Evolutionary conservation across 2,797 vertebrate genomes (phyloP), one percentile per base, ranked within the genome.

Genomic region (Tolypeutes matacus): DNA sequence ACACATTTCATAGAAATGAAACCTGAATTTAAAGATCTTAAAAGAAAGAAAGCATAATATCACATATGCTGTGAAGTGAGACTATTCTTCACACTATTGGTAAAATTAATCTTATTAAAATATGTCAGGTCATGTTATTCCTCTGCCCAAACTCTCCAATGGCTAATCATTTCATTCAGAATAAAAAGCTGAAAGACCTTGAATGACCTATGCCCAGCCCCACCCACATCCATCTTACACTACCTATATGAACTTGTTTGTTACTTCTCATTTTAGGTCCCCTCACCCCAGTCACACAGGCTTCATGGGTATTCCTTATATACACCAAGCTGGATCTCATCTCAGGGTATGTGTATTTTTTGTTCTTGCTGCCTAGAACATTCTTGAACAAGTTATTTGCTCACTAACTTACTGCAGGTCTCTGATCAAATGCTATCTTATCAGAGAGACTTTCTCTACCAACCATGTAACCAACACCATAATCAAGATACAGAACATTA

Each of bases 1-100:
- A 75, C 4, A 27, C 20, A 80, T 75, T 89, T 86, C 29, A 92
- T 34, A 87, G 67, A 93, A 95, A 42, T 51, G 15, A 95, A 92
- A 75, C 9, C 42, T 93, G 31, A 93, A 75, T 70, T 82, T 73
- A 31, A 94, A 67, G 46, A 81, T 60, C 5, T 80, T 46, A 60
- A 36, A 56, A 65, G 75, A 86, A 94, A 39, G 13, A 70, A 77
- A 70, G 58, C 14, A 53, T 42, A 73, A n/a, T 49, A 60, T 69
- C 18, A 46, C 49, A 29, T 80, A 53, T 58, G 17, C 11, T 65
- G 0, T 86, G 46, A 75, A 75, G 29, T 73, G 39, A 82, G 4
- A 80, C 64, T 83, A 64, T 91, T 67, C 9, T 76, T 46, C 29
- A 15, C 39, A 62, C 17, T 83, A 36, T 51, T 73, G 13, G 29